These are phyloP conservation scores for Drosophila lutescens DNA, from an alignment of 2,888 invertebrate species.

Conservation along the genomic window DNA sequence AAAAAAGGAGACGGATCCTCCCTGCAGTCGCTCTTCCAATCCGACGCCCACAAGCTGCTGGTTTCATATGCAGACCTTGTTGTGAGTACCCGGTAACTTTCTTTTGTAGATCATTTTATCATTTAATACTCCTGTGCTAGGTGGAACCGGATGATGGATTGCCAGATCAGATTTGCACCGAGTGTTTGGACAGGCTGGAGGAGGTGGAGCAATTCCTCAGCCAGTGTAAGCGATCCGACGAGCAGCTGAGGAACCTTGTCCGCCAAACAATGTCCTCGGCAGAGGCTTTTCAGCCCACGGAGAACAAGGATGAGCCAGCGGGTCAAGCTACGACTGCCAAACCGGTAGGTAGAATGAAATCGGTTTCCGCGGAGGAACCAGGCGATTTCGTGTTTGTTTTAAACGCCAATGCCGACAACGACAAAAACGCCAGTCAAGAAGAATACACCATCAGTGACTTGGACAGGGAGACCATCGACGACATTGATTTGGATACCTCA, in stretches of 20 bases:
- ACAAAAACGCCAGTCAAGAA: not conserved
- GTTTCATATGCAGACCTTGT: slow-evolving; percentile 55
- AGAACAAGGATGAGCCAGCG: not conserved
- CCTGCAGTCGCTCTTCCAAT: slow-evolving; percentile 69
- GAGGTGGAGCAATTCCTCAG: slow-evolving; percentile 46
- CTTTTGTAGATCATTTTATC: not conserved
- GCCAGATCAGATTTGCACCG: slow-evolving; percentile 76
- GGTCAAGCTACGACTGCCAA: not conserved
- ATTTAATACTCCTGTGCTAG: slow-evolving; percentile 39
- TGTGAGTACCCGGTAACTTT: not conserved
- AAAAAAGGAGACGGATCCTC: slow-evolving; percentile 17
- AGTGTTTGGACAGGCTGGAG: slow-evolving; percentile 43
- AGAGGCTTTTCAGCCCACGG: not conserved
- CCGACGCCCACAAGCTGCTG: slow-evolving; percentile 60
- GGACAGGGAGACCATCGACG: not conserved
- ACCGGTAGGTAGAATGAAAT: not conserved
- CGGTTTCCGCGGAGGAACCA: not conserved
- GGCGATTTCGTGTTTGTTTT: not conserved
- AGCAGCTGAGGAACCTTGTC: slow-evolving; percentile 47
- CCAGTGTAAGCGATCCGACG: slow-evolving; percentile 54
- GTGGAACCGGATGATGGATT: slow-evolving; percentile 69
- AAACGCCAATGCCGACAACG: not conserved
- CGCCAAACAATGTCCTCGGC: slow-evolving; percentile 55
- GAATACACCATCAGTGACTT: slow-evolving; percentile 7
- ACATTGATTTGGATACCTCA: slow-evolving; percentile 5